Evolutionary conservation across 2,888 invertebrate genomes (phyloP).

Genomic region (Drosophila affinis): DNA sequence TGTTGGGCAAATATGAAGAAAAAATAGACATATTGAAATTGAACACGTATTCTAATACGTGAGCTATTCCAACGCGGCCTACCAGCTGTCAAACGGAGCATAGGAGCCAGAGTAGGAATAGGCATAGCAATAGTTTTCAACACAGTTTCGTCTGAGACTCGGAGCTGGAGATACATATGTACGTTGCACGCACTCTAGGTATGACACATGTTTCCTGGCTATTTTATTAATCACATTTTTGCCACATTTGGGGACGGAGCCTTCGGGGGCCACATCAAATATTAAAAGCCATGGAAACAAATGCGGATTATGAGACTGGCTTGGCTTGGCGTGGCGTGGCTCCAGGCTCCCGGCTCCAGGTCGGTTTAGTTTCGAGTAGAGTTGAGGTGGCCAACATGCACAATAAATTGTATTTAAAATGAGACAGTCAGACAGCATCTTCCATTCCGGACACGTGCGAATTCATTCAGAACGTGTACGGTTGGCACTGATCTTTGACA

Average conservation of each 20-base stretch:
- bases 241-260: slow-evolving; percentile 26
- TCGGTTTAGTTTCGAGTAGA: slow-evolving; percentile 53
- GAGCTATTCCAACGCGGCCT: slow-evolving; percentile 27
- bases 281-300: slow-evolving; percentile 65
- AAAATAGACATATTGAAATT: slow-evolving; percentile 58
- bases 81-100: slow-evolving; percentile 29
- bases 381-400: slow-evolving; percentile 45
- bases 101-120: slow-evolving; percentile 7
- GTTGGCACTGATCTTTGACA: slow-evolving; percentile 64
- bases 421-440: slow-evolving; percentile 52
- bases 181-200: slow-evolving; percentile 31
- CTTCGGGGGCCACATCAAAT: slow-evolving; percentile 54
- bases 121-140: slow-evolving; percentile 17
- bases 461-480: slow-evolving; percentile 58
- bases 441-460: slow-evolving; percentile 71
- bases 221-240: slow-evolving; percentile 70
- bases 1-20: slow-evolving; percentile 41
- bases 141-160: slow-evolving; percentile 8
- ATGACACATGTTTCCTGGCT: slow-evolving; percentile 55
- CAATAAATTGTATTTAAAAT: slow-evolving; percentile 78
- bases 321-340: slow-evolving; percentile 10
- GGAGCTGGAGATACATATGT: slow-evolving; percentile 15
- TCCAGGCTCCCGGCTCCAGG: slow-evolving; percentile 18
- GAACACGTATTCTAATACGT: slow-evolving; percentile 63
- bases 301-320: slow-evolving; percentile 58